phyloP scores from a whole-genome alignment of 2,113 vertebrate species.

The Myocastor coypus region DNA sequence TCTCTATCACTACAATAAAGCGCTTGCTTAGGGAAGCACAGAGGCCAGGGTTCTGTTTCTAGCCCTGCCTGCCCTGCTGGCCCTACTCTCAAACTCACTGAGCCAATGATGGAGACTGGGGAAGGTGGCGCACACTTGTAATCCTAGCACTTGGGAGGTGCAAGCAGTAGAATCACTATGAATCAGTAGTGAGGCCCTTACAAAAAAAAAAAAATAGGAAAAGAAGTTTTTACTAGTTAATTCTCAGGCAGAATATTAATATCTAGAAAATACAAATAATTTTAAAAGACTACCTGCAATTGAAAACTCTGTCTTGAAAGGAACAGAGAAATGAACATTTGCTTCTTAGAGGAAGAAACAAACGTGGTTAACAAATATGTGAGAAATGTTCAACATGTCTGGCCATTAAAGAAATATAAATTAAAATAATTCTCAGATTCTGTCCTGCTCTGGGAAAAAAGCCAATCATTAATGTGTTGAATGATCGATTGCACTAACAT shows the following conservation, averaged over 20 bases:
- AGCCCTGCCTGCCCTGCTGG: too few species aligned
- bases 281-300: background rate
- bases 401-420: background rate
- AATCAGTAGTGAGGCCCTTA: too few species aligned
- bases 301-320: background rate
- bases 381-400: background rate
- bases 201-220: too few species aligned
- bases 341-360: background rate
- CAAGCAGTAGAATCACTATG: too few species aligned
- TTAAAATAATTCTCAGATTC: background rate
- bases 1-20: too few species aligned
- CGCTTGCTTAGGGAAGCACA: too few species aligned
- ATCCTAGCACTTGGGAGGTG: too few species aligned
- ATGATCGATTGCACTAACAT: too few species aligned
- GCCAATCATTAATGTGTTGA: background rate
- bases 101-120: too few species aligned
- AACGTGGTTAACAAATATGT: background rate
- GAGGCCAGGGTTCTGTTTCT: too few species aligned
- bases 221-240: background rate
- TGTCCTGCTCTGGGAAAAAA: background rate
- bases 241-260: background rate
- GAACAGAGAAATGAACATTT: background rate
- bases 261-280: background rate
- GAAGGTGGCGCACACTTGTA: too few species aligned
- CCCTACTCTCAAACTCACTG: too few species aligned